These are phyloP conservation scores for Pelvicachromis taeniatus DNA, from an alignment of 2,113 vertebrate genomes.

Conservation along the genomic window DNA sequence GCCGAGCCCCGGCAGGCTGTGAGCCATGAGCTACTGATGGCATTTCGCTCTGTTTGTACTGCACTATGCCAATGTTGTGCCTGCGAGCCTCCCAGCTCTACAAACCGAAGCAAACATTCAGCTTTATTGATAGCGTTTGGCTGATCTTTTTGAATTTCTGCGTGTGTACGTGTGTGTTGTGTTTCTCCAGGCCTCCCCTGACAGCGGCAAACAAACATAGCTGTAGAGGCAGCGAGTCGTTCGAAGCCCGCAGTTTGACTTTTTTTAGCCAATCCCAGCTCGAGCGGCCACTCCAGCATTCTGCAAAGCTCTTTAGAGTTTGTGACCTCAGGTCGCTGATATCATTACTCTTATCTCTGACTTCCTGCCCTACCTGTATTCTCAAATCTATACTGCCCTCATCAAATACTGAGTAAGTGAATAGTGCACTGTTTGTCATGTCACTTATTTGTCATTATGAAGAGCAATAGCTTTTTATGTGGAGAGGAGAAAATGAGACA, in stretches of 20 bases:
- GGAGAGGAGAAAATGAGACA: conserved; percentile 17
- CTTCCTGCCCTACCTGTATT: conserved; percentile 55
- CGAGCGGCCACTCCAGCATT: neutral
- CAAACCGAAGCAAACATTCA: conserved; percentile 63
- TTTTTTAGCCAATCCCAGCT: conserved; percentile 31
- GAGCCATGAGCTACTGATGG: conserved; percentile 43
- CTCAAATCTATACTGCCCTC: conserved; percentile 64
- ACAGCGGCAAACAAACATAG: conserved; percentile 64
- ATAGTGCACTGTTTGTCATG: conserved; percentile 52
- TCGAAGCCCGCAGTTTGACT: conserved; percentile 1
- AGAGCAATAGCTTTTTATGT: conserved; percentile 33
- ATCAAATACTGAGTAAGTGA: conserved; percentile 56
- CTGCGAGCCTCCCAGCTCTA: conserved; percentile 51
- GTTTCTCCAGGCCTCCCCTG: conserved; percentile 61
- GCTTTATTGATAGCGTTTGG: conserved; percentile 66
- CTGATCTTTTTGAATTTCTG: conserved; percentile 52
- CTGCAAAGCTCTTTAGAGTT: conserved; percentile 17
- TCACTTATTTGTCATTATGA: conserved; percentile 59
- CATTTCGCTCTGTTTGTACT: conserved; percentile 62
- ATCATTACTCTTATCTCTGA: conserved; percentile 49
- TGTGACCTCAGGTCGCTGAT: conserved; percentile 40
- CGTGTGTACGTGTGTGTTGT: conserved; percentile 16
- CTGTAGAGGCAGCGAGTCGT: conserved; percentile 9
- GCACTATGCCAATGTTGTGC: conserved; percentile 62
- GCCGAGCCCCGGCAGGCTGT: conserved; percentile 22